phyloP scores from a whole-genome alignment of 2,797 vertebrate genomes.

The Chloroceryle amazona region DNA sequence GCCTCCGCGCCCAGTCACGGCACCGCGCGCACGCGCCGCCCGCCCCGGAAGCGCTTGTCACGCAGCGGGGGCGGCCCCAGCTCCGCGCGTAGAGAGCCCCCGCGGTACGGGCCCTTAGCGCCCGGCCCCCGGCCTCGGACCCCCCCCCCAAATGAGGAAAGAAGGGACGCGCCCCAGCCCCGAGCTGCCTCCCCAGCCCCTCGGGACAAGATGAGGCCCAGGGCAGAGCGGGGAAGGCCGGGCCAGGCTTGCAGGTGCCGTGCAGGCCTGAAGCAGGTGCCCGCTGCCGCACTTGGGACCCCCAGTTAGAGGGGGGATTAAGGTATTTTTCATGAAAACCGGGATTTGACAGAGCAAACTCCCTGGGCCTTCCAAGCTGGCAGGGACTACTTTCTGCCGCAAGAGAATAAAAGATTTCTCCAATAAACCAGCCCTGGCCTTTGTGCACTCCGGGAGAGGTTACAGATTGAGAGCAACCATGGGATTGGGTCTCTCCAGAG shows the following conservation, averaged over 20 bases:
- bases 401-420: not conserved
- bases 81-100: no score
- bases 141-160: no score
- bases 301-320: no score
- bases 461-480: fast-evolving
- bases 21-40: not conserved
- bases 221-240: not conserved
- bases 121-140: no score
- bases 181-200: not conserved
- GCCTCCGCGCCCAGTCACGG: not conserved
- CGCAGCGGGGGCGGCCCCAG: not conserved
- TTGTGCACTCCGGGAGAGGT: no score
- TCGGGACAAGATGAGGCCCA: no score
- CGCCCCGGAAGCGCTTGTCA: not conserved
- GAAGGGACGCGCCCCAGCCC: no score
- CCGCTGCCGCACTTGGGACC: not conserved
- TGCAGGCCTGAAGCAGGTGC: no score
- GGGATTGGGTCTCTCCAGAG: not conserved
- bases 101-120: no score
- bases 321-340: no score
- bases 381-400: not conserved
- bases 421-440: fast-evolving
- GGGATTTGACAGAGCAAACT: not conserved
- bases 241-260: no score
- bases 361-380: not conserved